Base-by-base conservation (phyloP, 2,888 invertebrate genomes). In the Cosmia trapezina region DNA sequence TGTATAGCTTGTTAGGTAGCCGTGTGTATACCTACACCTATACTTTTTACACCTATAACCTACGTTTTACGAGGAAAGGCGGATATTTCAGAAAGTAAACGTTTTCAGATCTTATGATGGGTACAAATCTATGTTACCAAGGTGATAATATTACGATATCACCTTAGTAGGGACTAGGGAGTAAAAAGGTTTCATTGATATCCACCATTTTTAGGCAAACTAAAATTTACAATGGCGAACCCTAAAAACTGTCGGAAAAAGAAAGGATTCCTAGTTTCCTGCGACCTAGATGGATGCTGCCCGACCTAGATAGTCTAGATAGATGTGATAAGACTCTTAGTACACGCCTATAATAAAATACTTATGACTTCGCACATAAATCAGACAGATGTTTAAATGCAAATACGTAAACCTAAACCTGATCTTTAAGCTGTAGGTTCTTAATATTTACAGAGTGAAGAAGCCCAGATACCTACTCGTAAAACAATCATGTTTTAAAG, bases 51-150 rank as follows among this genome's bases (percentile, higher is more conserved):
- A 28, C 28, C 28, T 28, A 28, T 49, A 14, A 5, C 11, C 17
- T 41, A 53, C 28, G 57, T 53, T 19, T 60, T 49, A 63, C 33
- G 12, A 47, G 33, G 62, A 76, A 49, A 53, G 8, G 51, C 37
- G n/a, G 22, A 49, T 49, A 61, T 54, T 75, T 57, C 17, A 22
- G 17, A 53, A 54, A 17, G 37, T 12, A 12, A 73, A 57, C 33
- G 22, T 22, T 73, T 43, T 37, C 22, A 49, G 33, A 57, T 45
- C 28, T 47, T 47, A 33, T 9, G 61, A 49, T 47, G n/a, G 17
- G 28, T 57, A 43, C 28, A 28, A n/a, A 22, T 33, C 54, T 28
- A 47, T 17, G 54, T 28, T 54, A 28, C 28, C 54, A 54, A 54
- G 7, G 28, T 54, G 54, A 54, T 54, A 14, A 33, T 33, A 4